Base-by-base conservation (phyloP, 2,888 invertebrate genomes). In the Meteorus colon region DNA sequence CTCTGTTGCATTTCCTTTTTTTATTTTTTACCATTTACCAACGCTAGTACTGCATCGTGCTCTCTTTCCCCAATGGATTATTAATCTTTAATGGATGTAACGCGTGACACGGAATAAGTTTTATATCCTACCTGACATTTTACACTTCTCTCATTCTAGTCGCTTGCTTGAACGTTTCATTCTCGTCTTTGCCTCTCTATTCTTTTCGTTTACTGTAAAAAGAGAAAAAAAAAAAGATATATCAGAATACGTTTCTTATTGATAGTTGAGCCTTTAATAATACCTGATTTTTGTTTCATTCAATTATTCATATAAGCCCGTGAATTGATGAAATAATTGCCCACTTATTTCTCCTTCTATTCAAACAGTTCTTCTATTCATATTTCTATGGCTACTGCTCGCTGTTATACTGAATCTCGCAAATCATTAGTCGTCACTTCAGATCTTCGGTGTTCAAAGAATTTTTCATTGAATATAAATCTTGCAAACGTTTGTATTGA, bases 1-100 rank as follows among this genome's bases (percentile, higher is more conserved):
- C 66, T 76, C 48, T 71, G 29, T 74, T 71, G 41, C 69, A 51
- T 70, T 70, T 73, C n/a, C n/a, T n/a, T n/a, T n/a, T n/a, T 76
- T 77, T 75, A 78, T 73, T 75, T 65, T 59, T 74, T 41, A 55
- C 68, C 41, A 45, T 63, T 24, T 60, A 60, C 62, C 65, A 48
- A 63, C 62, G 68, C 8, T 75, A 59, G 63, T 67, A 67, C 55
- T 48, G 67, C 68, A 45, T 48, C 59, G 31, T 24, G 51, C 55
- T 34, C 67, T 74, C 75, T 74, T 34, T 82, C 82, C 79, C 80
- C 83, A 84, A 84, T 85, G 84, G 83, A 85, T 87, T 86, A 87
- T 87, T 86, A 87, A 87, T 87, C 84, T 86, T 87, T 85, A 84
- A 87, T 84, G 84, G 84, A 79, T 83, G 84, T 84, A 86, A 87